Conservation (phyloP, 2,797 vertebrate genomes). For the Pelobates cultripes region DNA sequence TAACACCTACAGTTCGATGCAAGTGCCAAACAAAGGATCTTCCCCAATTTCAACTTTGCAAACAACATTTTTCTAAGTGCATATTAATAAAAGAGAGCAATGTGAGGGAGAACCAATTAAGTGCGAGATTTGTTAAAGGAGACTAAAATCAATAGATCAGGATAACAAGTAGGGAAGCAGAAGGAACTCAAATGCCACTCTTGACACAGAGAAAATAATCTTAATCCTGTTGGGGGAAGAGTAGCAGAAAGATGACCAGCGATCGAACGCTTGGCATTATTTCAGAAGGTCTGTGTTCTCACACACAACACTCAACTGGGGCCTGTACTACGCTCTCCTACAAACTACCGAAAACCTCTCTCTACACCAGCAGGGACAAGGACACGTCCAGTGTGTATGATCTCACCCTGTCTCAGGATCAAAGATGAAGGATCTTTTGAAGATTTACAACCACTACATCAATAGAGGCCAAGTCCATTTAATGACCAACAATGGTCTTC, state of each 20-base stretch:
- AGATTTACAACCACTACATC: slow-evolving; percentile 31
- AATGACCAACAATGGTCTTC: not conserved
- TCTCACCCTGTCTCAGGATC: slow-evolving; percentile 2
- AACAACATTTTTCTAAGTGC: slow-evolving; percentile 7
- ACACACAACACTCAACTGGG: not conserved
- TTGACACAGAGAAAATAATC: not conserved
- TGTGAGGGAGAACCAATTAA: slow-evolving; percentile 10
- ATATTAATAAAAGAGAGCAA: not conserved
- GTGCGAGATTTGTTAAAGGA: slow-evolving; percentile 2
- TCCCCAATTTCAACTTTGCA: not conserved
- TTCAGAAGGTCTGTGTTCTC: not conserved
- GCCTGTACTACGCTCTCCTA: not conserved
- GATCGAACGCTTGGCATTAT: not conserved
- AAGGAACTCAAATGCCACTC: not conserved
- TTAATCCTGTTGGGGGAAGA: not conserved
- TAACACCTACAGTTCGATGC: too few relatives aligned
- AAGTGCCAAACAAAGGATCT: too few relatives aligned
- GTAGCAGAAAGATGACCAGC: not conserved
- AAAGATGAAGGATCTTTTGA: slow-evolving; percentile 24
- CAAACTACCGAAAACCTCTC: not conserved
- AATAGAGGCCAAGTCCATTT: slow-evolving; percentile 1
- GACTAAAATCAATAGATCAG: not conserved
- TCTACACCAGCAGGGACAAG: slow-evolving; percentile 20
- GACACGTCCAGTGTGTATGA: slow-evolving; percentile 25
- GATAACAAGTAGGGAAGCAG: not conserved